A percentile compares a stretch with the other conserved stretches of the same genome.
Conservation (phyloP, 2,888 invertebrate genomes). For the Cecidostiba fungosa region DNA sequence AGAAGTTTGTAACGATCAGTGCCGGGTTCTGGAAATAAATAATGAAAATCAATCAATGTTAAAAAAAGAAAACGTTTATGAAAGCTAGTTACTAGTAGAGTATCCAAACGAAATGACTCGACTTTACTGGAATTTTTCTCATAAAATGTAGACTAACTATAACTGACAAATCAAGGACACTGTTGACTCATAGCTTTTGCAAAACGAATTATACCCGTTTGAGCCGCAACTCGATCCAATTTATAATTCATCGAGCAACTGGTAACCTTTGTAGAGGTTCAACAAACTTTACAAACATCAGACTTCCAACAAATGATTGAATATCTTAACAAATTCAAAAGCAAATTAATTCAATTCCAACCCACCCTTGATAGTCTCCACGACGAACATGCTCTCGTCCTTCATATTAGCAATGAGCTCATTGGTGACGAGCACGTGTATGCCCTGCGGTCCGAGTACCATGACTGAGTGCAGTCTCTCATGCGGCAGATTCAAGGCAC, state of each 20-base stretch:
- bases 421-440: slow-evolving; percentile 91
- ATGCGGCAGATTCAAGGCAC: slow-evolving; percentile 75
- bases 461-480: slow-evolving; percentile 82
- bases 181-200: not conserved
- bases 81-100: not conserved
- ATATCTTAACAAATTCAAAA: not conserved
- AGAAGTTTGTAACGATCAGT: slow-evolving; percentile 76
- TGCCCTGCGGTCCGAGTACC: slow-evolving; percentile 91
- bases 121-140: not conserved
- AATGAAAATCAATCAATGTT: not conserved
- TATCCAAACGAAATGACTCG: not conserved
- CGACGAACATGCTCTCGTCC: slow-evolving; percentile 87
- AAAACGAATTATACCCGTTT: not conserved
- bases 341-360: not conserved
- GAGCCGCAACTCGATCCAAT: not conserved
- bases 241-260: not conserved
- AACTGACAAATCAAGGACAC: not conserved
- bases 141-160: not conserved
- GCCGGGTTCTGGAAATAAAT: slow-evolving; percentile 70
- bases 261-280: not conserved
- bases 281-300: not conserved
- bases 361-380: slow-evolving; percentile 83
- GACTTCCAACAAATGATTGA: not conserved
- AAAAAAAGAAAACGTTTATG: not conserved
- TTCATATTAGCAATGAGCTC: slow-evolving; percentile 92